Base-by-base conservation (phyloP, 2,888 invertebrate species). In the Prionchulus punctatus region DNA sequence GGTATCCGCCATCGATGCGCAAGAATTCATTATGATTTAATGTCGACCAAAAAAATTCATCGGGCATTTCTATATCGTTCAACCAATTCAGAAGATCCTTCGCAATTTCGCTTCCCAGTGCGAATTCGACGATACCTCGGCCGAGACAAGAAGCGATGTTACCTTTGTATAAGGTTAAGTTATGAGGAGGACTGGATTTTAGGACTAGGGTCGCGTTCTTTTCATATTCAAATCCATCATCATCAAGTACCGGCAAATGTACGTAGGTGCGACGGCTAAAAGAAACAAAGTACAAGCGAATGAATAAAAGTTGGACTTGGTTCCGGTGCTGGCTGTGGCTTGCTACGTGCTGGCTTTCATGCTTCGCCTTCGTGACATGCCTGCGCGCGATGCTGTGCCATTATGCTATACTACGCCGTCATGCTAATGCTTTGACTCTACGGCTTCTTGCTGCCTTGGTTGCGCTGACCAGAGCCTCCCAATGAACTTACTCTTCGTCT, bases 1-100 rank as follows among this genome's bases (percentile, higher is more conserved):
- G 54, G 52, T 53, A 53, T 12, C 53, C 50, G 4, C 54, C 54
- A 7, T 15, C 4, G 15, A 52, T 21, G 12, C n/a, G 12, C 43
- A 53, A 25, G 52, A 52, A 50, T 7, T 47, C 47, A 23, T 47
- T 47, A 21, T 47, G 47, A 7, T n/a, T 23, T 23, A 47, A 23
- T 18, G 47, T 47, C 21, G 47, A 47, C 47, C 12, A 21, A 47
- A 47, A 47, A 47, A n/a, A 21, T 47, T 47, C 47, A 15, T 21
- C 21, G 18, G 47, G 47, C n/a, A 23, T 23, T 7, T n/a, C 4
- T 7, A 21, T 47, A 12, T n/a, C 7, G 7, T 12, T 21, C 47
- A 47, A 47, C 18, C 18, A 47, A 7, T 47, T 47, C 21, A 47
- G 21, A 7, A 47, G 12, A 7, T 47, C 21, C 7, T 18, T 47